A percentile compares a stretch with the other conserved stretches of the same genome.
Evolutionary conservation across 2,113 vertebrate genomes (phyloP).

Genomic region (Scartelaos histophorus): DNA sequence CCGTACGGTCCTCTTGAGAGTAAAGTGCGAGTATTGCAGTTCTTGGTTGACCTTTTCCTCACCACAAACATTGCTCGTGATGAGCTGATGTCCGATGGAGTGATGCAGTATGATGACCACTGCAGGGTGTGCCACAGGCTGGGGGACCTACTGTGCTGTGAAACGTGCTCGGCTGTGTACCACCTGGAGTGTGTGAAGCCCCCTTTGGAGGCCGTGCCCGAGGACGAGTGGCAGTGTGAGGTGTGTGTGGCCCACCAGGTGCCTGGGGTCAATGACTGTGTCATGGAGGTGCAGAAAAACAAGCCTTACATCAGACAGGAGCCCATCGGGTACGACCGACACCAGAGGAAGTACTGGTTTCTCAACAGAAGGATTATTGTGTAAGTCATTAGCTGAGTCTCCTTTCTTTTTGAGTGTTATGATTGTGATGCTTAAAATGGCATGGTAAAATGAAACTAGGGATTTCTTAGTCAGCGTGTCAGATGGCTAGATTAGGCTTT

Average conservation of each 20-base stretch:
- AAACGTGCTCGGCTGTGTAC: constrained; percentile 96
- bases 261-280: constrained; percentile 93
- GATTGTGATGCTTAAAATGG: not conserved
- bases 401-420: not conserved
- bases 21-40: constrained; percentile 96
- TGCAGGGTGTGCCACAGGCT: constrained; percentile 97
- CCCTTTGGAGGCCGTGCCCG: constrained; percentile 90
- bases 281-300: constrained; percentile 94
- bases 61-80: constrained; percentile 97
- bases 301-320: constrained; percentile 94
- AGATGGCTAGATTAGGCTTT: not conserved
- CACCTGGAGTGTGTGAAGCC: constrained; percentile 98
- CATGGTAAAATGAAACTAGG: not conserved
- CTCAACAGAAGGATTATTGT: constrained; percentile 93
- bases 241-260: constrained; percentile 96
- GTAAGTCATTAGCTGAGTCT: constrained; percentile 78
- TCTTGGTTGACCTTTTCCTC: constrained; percentile 96
- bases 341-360: constrained; percentile 97
- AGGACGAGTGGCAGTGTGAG: constrained; percentile 99
- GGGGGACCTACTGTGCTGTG: constrained; percentile 96
- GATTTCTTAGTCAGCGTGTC: not conserved
- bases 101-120: constrained; percentile 95
- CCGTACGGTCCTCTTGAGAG: constrained; percentile 90
- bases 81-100: constrained; percentile 96
- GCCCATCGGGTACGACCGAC: constrained; percentile 94